Conservation (phyloP, 2,888 invertebrate species). For the Parnassius glacialis region DNA sequence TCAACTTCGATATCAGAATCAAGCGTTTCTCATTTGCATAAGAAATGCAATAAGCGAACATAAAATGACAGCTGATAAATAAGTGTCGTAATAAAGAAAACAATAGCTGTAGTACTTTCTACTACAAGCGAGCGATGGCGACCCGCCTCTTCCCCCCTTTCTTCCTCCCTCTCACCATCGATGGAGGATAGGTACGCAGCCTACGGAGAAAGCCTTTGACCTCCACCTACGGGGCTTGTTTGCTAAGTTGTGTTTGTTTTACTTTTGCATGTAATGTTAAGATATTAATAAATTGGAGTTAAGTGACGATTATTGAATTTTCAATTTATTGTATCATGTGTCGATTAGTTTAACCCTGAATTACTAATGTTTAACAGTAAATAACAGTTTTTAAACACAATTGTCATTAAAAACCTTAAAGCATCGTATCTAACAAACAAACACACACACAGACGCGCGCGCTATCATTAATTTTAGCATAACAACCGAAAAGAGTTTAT, state of each 20-base stretch:
- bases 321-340: neutral
- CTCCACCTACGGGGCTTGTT: conserved; percentile 60
- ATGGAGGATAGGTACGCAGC: conserved; percentile 41
- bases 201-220: conserved; percentile 75
- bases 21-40: conserved; percentile 54
- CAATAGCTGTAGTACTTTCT: conserved; percentile 72
- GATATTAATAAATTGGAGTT: conserved; percentile 27
- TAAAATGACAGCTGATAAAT: conserved; percentile 66
- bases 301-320: neutral
- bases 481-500: too few relatives aligned
- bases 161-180: conserved; percentile 35
- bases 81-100: conserved; percentile 73
- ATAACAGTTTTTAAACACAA: too few relatives aligned
- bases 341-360: too few relatives aligned
- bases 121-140: conserved; percentile 55
- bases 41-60: conserved; percentile 60
- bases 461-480: too few relatives aligned
- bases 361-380: too few relatives aligned
- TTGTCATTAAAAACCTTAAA: too few relatives aligned
- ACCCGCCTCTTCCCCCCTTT: conserved; percentile 38
- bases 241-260: conserved; percentile 53
- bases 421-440: too few relatives aligned
- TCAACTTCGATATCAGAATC: conserved; percentile 34
- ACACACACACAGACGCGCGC: too few relatives aligned
- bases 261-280: conserved; percentile 45